Percentiles rank a stretch among this genome's conserved stretches.
These are phyloP conservation scores for Parazoanthus atlanticus DNA, from an alignment of 92 coral and sea anemone genomes.

Conservation along the genomic window DNA sequence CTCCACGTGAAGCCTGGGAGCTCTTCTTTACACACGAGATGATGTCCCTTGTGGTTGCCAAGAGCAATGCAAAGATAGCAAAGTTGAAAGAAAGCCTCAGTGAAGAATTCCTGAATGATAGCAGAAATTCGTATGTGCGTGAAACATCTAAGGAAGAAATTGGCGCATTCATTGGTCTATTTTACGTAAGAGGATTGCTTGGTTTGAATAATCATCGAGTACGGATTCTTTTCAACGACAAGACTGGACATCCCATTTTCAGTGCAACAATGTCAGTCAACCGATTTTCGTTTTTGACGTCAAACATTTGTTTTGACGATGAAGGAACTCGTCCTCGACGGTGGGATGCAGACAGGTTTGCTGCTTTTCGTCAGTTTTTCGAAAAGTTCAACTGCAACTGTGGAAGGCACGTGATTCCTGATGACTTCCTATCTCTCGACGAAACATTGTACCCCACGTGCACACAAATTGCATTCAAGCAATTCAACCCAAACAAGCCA, in stretches of 20 bases:
- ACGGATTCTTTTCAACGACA: background rate
- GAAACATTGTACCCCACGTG: background rate
- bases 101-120: background rate
- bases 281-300: slow-evolving; percentile 2
- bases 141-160: slow-evolving; percentile 5
- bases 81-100: background rate
- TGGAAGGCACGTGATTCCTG: background rate
- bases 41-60: background rate
- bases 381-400: background rate
- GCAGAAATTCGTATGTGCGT: slow-evolving; percentile 4
- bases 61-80: background rate
- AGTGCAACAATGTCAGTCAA: background rate
- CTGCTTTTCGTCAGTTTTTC: background rate
- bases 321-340: background rate
- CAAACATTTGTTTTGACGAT: slow-evolving; percentile 9
- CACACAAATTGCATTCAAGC: slow-evolving; percentile 11
- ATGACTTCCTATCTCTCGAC: background rate
- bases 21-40: slow-evolving; percentile 10
- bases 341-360: background rate
- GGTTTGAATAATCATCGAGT: background rate
- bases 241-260: slow-evolving; percentile 7
- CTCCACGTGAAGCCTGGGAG: background rate
- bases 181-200: background rate
- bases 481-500: slow-evolving; percentile 4
- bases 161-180: background rate